Conservation (phyloP, 2,888 invertebrate species). For the Caenorhabditis sulstoni region DNA sequence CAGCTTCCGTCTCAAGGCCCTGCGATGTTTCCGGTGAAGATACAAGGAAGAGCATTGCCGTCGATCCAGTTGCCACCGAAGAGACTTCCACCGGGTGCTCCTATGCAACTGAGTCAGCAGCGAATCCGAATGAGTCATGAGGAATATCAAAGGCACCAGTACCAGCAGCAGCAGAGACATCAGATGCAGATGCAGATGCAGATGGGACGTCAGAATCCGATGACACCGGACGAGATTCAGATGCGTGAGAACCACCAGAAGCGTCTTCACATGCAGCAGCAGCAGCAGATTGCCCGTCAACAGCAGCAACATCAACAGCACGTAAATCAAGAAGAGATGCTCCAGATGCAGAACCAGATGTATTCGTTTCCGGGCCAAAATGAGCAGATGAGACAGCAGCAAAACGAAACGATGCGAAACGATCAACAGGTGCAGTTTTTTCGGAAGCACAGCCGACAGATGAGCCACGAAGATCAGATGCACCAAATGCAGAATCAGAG, state of each 20-base stretch:
- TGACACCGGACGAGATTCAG: neutral
- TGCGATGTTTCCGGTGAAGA: constrained; percentile 28
- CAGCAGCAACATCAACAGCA: neutral
- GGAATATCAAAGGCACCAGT: neutral
- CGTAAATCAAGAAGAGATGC: neutral
- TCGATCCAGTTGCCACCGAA: constrained; percentile 30
- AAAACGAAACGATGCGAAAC: too few relatives aligned
- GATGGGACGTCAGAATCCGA: neutral
- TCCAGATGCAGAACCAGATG: neutral
- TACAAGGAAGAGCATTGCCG: constrained; percentile 26
- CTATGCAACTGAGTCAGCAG: neutral
- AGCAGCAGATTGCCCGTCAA: constrained; percentile 3
- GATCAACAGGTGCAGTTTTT: too few relatives aligned
- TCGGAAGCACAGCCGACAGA: too few relatives aligned
- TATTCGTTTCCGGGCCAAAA: neutral
- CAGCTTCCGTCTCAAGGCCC: neutral
- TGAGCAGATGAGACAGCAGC: neutral
- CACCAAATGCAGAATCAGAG: too few relatives aligned
- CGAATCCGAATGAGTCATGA: constrained; percentile 1
- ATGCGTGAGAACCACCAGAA: neutral
- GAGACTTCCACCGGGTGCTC: neutral
- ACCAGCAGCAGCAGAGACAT: constrained; percentile 1
- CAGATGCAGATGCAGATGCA: constrained; percentile 7
- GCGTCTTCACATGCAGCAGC: neutral
- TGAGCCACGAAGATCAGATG: too few relatives aligned